Conservation (phyloP, 2,113 vertebrate species). For the Daubentonia madagascariensis region DNA sequence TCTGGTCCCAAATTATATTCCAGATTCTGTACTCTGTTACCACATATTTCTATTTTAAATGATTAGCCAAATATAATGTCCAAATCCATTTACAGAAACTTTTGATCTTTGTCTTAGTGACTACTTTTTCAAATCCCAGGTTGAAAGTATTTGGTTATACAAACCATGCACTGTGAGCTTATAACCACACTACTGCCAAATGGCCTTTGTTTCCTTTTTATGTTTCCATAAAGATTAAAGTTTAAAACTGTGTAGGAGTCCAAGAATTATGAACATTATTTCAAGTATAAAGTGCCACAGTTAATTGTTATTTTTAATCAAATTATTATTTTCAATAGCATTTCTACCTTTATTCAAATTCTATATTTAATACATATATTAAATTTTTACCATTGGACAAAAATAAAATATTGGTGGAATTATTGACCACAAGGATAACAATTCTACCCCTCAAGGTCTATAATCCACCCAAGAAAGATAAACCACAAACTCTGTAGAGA, state of each 20-base stretch:
- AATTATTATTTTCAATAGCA: neutral
- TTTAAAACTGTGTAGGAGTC: neutral
- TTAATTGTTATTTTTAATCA: conserved; percentile 36
- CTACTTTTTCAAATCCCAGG: conserved; percentile 3
- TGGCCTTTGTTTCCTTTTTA: neutral
- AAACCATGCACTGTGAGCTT: neutral
- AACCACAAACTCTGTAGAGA: neutral
- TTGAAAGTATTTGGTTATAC: conserved; percentile 43
- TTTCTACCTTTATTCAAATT: neutral
- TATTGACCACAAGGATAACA: neutral
- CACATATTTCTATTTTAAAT: neutral
- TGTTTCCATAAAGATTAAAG: neutral
- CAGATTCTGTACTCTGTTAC: neutral
- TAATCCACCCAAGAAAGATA: neutral
- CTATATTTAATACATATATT: neutral
- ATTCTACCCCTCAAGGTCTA: neutral
- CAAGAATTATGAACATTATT: neutral
- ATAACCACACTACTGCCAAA: neutral
- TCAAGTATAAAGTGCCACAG: neutral
- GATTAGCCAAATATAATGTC: neutral
- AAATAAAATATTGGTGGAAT: conserved; percentile 19
- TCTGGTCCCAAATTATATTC: conserved; percentile 7
- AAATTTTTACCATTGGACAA: neutral
- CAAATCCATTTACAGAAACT: conserved; percentile 32
- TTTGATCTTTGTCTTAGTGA: conserved; percentile 37